Evolutionary conservation across 2,113 vertebrate genomes (phyloP).

Genomic region (Cepphus grylle): DNA sequence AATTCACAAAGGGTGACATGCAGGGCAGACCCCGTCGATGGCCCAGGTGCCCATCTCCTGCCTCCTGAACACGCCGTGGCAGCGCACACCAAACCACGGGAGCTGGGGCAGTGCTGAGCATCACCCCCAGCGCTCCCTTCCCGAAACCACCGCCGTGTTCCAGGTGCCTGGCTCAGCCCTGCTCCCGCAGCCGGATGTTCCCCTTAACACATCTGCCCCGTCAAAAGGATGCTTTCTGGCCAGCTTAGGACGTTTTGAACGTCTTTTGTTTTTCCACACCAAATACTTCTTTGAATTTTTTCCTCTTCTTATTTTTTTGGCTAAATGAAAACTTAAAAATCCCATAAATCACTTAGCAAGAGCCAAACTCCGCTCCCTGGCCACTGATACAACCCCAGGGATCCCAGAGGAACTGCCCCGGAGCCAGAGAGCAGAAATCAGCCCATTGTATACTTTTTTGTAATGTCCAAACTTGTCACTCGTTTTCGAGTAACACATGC

Average conservation of each 20-base stretch:
- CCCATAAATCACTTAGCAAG: background rate
- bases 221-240: background rate
- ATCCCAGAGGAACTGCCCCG: background rate
- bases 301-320: background rate
- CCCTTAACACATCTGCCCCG: background rate
- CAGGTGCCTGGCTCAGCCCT: background rate
- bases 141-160: fast-evolving
- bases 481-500: background rate
- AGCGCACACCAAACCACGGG: background rate
- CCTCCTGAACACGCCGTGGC: fast-evolving
- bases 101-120: background rate
- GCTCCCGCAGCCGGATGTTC: background rate
- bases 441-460: background rate
- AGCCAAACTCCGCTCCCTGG: background rate
- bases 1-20: fast-evolving
- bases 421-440: background rate
- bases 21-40: fast-evolving
- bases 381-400: background rate
- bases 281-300: background rate
- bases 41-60: background rate
- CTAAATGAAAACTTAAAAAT: background rate
- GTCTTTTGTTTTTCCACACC: background rate
- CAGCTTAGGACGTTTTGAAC: background rate
- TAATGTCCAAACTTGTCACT: background rate
- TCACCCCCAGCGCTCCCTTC: no score